Conservation (phyloP, 1,140 invertebrate genomes). For the Lordiphosa stackelbergi region DNA sequence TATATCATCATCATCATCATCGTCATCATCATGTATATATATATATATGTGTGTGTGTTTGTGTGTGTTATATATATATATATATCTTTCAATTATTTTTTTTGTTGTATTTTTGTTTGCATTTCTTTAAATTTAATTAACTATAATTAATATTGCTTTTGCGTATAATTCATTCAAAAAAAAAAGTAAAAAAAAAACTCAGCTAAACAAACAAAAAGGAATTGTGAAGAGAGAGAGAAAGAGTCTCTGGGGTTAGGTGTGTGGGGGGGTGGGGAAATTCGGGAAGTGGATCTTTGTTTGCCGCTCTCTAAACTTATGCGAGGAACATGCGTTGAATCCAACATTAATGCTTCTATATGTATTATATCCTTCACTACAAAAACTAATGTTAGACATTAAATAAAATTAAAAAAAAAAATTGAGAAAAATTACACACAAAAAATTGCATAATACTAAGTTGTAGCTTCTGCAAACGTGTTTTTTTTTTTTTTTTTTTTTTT, state of each 20-base stretch:
- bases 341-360: conserved; percentile 30
- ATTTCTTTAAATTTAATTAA: conserved; percentile 71
- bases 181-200: conserved; percentile 12
- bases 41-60: conserved; percentile 24
- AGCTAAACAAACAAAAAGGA: conserved; percentile 68
- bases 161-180: conserved; percentile 72
- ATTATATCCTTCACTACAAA: conserved; percentile 13
- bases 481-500: no score
- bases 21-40: conserved; percentile 18
- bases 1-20: conserved; percentile 3
- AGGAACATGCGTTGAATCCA: conserved; percentile 73
- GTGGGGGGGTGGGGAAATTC: not conserved
- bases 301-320: conserved; percentile 69
- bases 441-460: conserved; percentile 29
- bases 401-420: conserved; percentile 28
- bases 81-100: conserved; percentile 18
- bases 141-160: conserved; percentile 75
- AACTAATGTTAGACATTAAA: conserved; percentile 15
- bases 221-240: conserved; percentile 5
- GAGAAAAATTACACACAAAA: conserved; percentile 5
- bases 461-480: conserved; percentile 19
- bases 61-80: conserved; percentile 21
- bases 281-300: conserved; percentile 27
- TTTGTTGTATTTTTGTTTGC: conserved; percentile 36
- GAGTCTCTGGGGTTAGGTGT: no score